A percentile compares a stretch with the other conserved stretches of the same genome.
These are phyloP conservation scores for Natator depressus DNA, from an alignment of 2,113 vertebrate species.

Conservation along the genomic window DNA sequence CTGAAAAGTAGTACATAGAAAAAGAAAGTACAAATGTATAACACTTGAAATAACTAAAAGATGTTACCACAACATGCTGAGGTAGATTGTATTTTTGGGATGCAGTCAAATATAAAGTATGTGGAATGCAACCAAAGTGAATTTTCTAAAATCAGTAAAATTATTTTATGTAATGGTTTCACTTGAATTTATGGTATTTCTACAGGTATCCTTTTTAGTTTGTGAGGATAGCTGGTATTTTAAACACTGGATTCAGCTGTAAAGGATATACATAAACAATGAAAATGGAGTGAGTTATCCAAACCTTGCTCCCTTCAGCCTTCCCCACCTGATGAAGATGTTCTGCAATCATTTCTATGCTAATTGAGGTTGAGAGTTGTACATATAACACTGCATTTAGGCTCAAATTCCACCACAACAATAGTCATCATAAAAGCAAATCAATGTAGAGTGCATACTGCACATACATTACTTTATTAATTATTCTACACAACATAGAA, in stretches of 20 bases:
- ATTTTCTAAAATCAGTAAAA: background rate
- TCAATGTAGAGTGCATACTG: background rate
- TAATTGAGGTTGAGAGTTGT: background rate
- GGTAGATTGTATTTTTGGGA: background rate
- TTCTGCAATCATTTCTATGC: background rate
- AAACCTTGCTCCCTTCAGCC: background rate
- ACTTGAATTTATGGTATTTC: background rate
- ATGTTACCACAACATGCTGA: background rate
- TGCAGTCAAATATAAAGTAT: background rate
- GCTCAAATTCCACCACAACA: background rate
- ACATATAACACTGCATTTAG: background rate
- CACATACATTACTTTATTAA: background rate
- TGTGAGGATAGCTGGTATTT: background rate
- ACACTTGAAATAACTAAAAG: background rate
- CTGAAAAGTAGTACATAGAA: background rate
- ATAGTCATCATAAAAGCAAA: background rate
- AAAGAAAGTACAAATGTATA: background rate
- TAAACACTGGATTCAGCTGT: background rate
- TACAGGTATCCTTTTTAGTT: background rate
- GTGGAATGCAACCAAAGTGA: background rate
- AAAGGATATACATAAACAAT: constrained; percentile 2
- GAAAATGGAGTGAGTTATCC: constrained; percentile 12
- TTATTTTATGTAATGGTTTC: background rate
- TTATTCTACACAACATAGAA: background rate
- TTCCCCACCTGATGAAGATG: background rate